Base-by-base conservation (phyloP, 2,888 invertebrate species). In the Oscheius onirici region DNA sequence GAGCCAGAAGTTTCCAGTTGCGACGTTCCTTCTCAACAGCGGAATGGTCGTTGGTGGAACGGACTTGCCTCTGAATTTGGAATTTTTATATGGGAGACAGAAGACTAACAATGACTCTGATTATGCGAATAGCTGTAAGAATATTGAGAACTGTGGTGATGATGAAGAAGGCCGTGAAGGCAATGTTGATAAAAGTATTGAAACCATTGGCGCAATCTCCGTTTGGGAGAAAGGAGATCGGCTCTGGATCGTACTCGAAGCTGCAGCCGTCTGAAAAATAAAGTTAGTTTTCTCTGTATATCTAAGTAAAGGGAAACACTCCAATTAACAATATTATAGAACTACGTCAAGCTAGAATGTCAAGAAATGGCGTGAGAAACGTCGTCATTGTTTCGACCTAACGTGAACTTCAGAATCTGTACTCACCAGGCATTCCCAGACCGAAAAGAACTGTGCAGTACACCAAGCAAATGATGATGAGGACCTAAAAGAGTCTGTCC, bases 181-280 rank as follows among this genome's bases (percentile, higher is more conserved):
- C 49, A 0, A 63, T 49, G 17, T 63, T 63, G 26, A 63, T 63
- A 28, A 49, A 63, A 28, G 49, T 63, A 20, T 63, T 49, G 49
- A 63, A 63, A 13, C 49, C 63, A 15, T 8, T n/a, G 46, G 63
- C 63, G 20, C 63, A 63, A 8, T 63, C 63, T 3, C 63, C 63
- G 15, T 22, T 28, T 11, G 63, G 63, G 15, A 63, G 63, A 24
- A 63, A 63, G n/a, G 63, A 63, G 28, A 63, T 49, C 26, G 46
- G 20, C 49, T 46, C 28, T 28, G 63, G 63, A 17, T 28, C 49
- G n/a, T 63, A 63, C 22, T 63, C 63, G n/a, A 63, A 63, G 20
- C 63, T 63, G 17, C 63, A 63, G 15, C 63, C 63, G 46, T 63
- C 63, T 63, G 49, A 63, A 63, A 63, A 26, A n/a, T n/a, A n/a